Evolutionary conservation across 1,140 invertebrate species (phyloP), one percentile per base, ranked within the genome.

Genomic region (Ips typographus): DNA sequence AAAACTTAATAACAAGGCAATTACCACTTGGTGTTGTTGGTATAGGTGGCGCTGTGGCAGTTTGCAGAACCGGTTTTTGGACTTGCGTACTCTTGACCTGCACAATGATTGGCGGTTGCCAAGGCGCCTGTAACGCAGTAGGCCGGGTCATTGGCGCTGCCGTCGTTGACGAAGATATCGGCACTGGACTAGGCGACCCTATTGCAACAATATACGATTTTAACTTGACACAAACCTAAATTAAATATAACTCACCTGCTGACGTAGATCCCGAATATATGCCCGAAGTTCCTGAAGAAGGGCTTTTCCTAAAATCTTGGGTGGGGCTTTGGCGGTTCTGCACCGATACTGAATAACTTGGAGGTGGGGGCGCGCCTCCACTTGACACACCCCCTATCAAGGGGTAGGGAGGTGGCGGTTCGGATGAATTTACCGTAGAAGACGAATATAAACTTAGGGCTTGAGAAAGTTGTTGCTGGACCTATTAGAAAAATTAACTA

Each of bases 11-110:
- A 22, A 22, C 22, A 22, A 49, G 7, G 44, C 5, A 44, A 40
- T 68, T 63, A 68, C 67, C 68, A n/a, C 40, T 71, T 22, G 70
- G 53, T 36, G 72, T 63, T 0, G 72, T 63, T 7, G 72, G 72
- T 66, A 73, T 62, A 1, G 91, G 89, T 0, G 94, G 94, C 8
- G 94, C 94, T 4, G 95, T 94, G 0, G 95, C 95, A 3, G 94
- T 97, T 80, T 97, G 95, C 44, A 96, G 81, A 1, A 96, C 88
- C 0, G 95, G 95, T 80, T 97, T 97, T 76, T 95, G 93, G 3
- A 96, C 94, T 80, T 95, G 93, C 1, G 93, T 95, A 83, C 93
- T 95, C 78, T 95, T 95, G 1, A 97, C 95, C 38, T 93, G 94
- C 94, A 97, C 96, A 42, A 97, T 96, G 65, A 97, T 94, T 0